These are phyloP conservation scores for Bombus confusus DNA, from an alignment of 1,140 invertebrate species.

Conservation along the genomic window DNA sequence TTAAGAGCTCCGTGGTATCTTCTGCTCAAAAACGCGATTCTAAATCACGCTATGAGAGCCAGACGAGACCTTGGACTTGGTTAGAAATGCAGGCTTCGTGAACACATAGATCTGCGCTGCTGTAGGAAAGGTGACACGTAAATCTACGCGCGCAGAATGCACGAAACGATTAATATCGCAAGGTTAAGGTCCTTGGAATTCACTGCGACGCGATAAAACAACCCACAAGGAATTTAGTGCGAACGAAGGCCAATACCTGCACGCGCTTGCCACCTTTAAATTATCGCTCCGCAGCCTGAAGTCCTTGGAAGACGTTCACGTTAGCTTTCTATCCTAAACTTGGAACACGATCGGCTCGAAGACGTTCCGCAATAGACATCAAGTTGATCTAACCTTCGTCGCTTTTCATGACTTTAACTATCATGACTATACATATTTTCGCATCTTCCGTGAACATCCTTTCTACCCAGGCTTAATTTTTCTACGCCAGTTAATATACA, in stretches of 20 bases:
- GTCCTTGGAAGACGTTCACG: not conserved
- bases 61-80: not conserved
- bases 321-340: not conserved
- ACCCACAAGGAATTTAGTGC: constrained; percentile 14
- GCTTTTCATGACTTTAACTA: no score
- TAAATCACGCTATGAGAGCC: not conserved
- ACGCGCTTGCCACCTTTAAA: not conserved
- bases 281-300: not conserved
- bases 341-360: not conserved
- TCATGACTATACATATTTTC: not conserved
- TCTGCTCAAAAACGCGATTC: not conserved
- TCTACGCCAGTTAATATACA: not conserved
- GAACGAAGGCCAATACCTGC: constrained; percentile 22
- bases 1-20: no score
- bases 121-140: not conserved
- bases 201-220: not conserved
- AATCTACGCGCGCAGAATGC: not conserved
- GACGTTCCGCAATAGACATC: not conserved
- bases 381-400: not conserved
- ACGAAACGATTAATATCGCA: constrained; percentile 10
- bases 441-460: not conserved
- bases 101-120: not conserved
- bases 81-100: not conserved
- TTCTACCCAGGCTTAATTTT: not conserved
- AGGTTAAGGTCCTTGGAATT: constrained; percentile 1